Base-by-base conservation (phyloP, 2,888 invertebrate species). In the Cerceris ruficornis region DNA sequence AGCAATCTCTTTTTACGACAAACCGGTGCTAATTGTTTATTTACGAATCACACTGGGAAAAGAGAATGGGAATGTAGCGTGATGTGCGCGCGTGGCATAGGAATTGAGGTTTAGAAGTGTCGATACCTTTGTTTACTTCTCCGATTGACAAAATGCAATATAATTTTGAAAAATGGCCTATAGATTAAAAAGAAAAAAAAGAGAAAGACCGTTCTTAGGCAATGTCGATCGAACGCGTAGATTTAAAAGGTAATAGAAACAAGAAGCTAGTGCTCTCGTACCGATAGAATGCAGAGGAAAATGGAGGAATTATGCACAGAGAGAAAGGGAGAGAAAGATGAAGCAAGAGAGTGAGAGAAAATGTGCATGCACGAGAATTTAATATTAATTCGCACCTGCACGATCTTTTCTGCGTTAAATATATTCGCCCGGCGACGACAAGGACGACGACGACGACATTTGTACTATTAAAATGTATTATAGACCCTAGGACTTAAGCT, bases 391-490 rank as follows among this genome's bases (percentile, higher is more conserved):
- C 61, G 75, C 55, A 79, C 68, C 55, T 50, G 72, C 78, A 72
- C 72, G 46, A 75, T 72, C 60, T 15, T 65, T 57, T 55, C 64
- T 43, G 57, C 68, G 67, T 62, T 61, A n/a, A 66, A 49, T 60
- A 9, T 28, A 64, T 62, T 75, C 75, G 58, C 75, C 65, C 65
- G 61, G 64, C 46, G 54, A 46, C 67, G 55, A 72, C 11, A 17
- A 52, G 52, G 52, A 52, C 14, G 61, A 17, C 46, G 46, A 46
- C 46, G 61, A 43, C 17, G 13, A 59, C 58, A 72, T 69, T 43
- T 77, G 81, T 82, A 81, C 67, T 76, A 71, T 81, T 73, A 65
- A 71, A 60, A 17, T 81, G 82, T 82, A 81, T 76, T 66, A 81
- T 81, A 82, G 71, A 55, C 15, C 61, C 28, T 77, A 73, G 72